Evolutionary conservation across 2,888 invertebrate genomes (phyloP).

Genomic region (Drosophila neonasuta): DNA sequence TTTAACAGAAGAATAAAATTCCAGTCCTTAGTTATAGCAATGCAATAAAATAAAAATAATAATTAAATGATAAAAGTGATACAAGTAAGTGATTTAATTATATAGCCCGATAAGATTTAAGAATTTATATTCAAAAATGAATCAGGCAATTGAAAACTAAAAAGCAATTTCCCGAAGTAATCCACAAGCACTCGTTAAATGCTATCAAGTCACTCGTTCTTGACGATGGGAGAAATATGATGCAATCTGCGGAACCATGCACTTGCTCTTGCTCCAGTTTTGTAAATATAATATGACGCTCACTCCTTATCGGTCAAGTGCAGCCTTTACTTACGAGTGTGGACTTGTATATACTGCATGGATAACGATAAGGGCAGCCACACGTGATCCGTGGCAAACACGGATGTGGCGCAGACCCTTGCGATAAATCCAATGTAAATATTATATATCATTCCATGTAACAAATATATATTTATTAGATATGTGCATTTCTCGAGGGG

Average conservation of each 20-base stretch:
- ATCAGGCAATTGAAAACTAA: no score
- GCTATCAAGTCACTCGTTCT: neutral
- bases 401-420: constrained; percentile 46
- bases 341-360: constrained; percentile 3
- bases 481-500: neutral
- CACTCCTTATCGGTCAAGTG: constrained; percentile 54
- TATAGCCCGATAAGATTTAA: neutral
- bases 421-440: constrained; percentile 36
- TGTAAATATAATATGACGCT: constrained; percentile 1
- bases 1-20: no score
- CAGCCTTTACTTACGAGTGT: constrained; percentile 24
- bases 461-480: constrained; percentile 9
- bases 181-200: neutral
- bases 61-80: no score
- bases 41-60: no score
- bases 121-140: neutral
- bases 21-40: no score
- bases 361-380: constrained; percentile 32
- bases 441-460: neutral
- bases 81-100: no score
- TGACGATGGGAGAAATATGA: constrained; percentile 7
- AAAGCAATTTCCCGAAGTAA: neutral
- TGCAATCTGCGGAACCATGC: constrained; percentile 21
- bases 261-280: constrained; percentile 49
- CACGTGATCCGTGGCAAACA: constrained; percentile 38